Evolutionary conservation across 2,888 invertebrate genomes (phyloP).

Genomic region (Netelia melanura): DNA sequence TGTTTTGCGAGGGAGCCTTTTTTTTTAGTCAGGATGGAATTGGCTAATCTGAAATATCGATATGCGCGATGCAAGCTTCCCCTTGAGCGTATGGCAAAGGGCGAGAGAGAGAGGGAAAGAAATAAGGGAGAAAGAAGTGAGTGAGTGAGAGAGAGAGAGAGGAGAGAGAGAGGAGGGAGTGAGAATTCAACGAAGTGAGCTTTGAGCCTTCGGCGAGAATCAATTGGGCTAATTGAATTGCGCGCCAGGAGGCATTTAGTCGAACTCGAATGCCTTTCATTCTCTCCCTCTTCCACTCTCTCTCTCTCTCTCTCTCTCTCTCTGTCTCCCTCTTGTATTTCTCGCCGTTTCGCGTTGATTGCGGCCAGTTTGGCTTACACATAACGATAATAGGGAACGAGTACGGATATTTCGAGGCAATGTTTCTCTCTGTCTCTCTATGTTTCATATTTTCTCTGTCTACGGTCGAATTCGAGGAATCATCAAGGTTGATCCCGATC

Average conservation of each 20-base stretch:
- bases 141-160: conserved; percentile 15
- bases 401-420: not conserved
- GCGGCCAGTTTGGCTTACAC: not conserved
- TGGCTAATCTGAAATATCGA: conserved; percentile 29
- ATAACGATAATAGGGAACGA: not conserved
- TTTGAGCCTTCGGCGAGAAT: conserved; percentile 30
- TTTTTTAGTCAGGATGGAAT: not conserved
- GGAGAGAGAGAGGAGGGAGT: conserved; percentile 15
- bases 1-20: not conserved
- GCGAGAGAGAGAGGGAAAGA: not conserved
- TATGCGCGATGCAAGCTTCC: not conserved
- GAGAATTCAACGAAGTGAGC: conserved; percentile 29
- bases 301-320: not conserved
- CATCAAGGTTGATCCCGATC: not conserved
- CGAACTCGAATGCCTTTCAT: conserved; percentile 29
- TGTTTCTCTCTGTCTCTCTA: not conserved
- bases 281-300: not conserved
- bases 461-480: not conserved
- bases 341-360: not conserved
- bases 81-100: not conserved
- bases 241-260: conserved; percentile 45
- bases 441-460: not conserved
- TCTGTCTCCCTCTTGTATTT: not conserved
- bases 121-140: conserved; percentile 9
- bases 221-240: conserved; percentile 61